Base-by-base conservation (phyloP, 2,888 invertebrate genomes). In the Hoplodrina ambigua region DNA sequence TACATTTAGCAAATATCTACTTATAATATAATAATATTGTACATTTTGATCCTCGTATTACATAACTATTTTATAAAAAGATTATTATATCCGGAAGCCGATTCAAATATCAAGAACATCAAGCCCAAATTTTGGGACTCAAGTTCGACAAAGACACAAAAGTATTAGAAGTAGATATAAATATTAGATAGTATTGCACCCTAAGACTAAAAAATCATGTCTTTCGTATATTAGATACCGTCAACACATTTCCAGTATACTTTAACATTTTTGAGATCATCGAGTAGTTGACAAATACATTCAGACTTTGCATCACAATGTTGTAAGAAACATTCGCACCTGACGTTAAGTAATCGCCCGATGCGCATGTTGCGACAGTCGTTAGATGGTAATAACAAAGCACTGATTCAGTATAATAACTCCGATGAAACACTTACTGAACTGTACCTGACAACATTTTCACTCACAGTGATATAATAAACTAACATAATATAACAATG, bases 361-460 rank as follows among this genome's bases (percentile, higher is more conserved):
- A 71, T 59, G 61, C 65, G 75, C 19, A 17, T 15, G 41, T 50
- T 61, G 19, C 62, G 56, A 58, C 41, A 49, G 55, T 53, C 68
- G 49, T 49, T 19, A 54, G 5, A 60, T 33, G 46, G 57, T 73
- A 69, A 71, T 70, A 62, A 69, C 84, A 78, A 84, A 80, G 78
- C 65, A 76, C 83, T 80, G 84, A 76, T 68, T 78, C 83, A 80
- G 83, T 82, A 86, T 83, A 80, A 74, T 68, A 84, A 83, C 83
- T 83, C 84, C 83, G 83, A 83, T 83, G 83, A 83, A 83, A 83
- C 68, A 72, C 83, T 81, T 76, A 83, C 83, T 84, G 83, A 82
- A 73, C 65, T 76, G 83, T 84, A 84, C 75, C 76, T 83, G 78
- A 60, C 82, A 84, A 84, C 81, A 81, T 53, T 84, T 86, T 83